Evolutionary conservation across 2,888 invertebrate species (phyloP).

Genomic region (Parnassius orleans): DNA sequence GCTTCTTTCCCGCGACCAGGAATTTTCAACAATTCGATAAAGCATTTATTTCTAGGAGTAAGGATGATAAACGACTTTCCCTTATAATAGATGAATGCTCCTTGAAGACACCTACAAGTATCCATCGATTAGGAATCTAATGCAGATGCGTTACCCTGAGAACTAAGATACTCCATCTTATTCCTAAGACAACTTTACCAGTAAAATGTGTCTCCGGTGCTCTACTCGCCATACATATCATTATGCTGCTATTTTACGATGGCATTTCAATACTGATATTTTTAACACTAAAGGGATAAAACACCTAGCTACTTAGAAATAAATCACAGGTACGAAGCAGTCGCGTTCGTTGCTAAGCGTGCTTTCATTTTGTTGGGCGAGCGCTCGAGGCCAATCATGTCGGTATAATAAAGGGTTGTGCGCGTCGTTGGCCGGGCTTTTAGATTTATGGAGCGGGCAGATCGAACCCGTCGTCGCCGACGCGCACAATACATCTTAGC

Average conservation of each 20-base stretch:
- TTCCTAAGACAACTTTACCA: background rate
- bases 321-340: slow-evolving; percentile 45
- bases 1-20: slow-evolving; percentile 33
- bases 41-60: too few relatives aligned
- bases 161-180: slow-evolving; percentile 8
- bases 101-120: too few relatives aligned
- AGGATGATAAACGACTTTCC: slow-evolving; percentile 41
- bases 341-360: slow-evolving; percentile 62
- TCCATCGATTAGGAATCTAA: too few relatives aligned
- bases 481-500: slow-evolving; percentile 62
- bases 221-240: too few relatives aligned
- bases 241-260: too few relatives aligned
- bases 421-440: slow-evolving; percentile 52
- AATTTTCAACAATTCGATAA: too few relatives aligned
- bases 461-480: slow-evolving; percentile 55
- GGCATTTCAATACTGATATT: too few relatives aligned
- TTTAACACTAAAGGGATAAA: too few relatives aligned
- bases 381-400: slow-evolving; percentile 77
- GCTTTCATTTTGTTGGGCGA: slow-evolving; percentile 62
- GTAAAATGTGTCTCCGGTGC: too few relatives aligned
- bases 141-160: too few relatives aligned
- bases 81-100: too few relatives aligned
- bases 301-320: slow-evolving; percentile 43
- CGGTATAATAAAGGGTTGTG: slow-evolving; percentile 75
- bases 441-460: slow-evolving; percentile 64